Evolutionary conservation across 37 sponge, comb jelly and placozoan genomes (phyloP), one percentile per base, ranked within the genome.

Genomic region (Beroe forskalii): DNA sequence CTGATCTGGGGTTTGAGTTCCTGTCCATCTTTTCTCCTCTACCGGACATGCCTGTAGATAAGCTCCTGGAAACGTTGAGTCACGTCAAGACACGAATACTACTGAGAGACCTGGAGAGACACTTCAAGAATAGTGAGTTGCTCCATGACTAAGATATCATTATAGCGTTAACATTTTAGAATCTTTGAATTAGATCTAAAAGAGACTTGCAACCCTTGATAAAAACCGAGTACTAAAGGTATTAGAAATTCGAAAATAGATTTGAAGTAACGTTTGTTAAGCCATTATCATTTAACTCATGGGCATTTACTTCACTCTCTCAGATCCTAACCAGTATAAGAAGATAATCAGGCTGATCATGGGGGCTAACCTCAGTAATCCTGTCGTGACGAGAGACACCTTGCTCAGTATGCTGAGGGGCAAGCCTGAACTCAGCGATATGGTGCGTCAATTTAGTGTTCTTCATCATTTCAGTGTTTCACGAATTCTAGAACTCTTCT

Each of bases 21-120:
- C 44, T 80, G 17, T 80, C 86, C 8, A 80, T 80, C 28, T 80
- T 80, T 25, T 80, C 86, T n/a, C 86, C 86, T 1, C 48, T 80
- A 4, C 86, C 86, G 8, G 86, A 80, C 30, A 32, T 80, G 8
- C 86, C 86, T 17, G 55, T 80, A 8, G 55, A 80, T 1, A 32
- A 80, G 48, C 55, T 80, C 1, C 86, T 44, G 48, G 86, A 80
- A 44, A 80, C 86, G 9, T 25, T 80, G 6, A 80, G 30, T 25
- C 86, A 80, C 55, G 86, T 80, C 3, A 80, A 80, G 35, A 44
- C 86, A 38, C n/a, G 86, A 24, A 4, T 80, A 22, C 86, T 80
- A 0, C 37, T 80, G 27, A 41, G 86, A 38, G 35, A 80, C 30
- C 86, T 80, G 40, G 86, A 80, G 86, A 32, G 55, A 4, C 86